phyloP scores from a whole-genome alignment of 2,888 invertebrate species.

The Reticulitermes lucifugus region DNA sequence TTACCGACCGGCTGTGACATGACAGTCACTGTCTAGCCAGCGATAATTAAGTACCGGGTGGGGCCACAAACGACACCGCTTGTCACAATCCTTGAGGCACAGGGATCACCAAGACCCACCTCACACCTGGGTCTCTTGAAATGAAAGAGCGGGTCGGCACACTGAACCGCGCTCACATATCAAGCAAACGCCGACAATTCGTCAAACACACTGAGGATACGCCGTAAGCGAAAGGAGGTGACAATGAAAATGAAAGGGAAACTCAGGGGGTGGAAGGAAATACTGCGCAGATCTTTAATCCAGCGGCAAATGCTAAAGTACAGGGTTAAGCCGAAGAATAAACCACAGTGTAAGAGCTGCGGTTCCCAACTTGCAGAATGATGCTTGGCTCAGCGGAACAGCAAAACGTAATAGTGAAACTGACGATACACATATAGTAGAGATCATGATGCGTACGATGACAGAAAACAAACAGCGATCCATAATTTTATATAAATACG shows the following conservation, averaged over 20 bases:
- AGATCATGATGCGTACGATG: too few species aligned
- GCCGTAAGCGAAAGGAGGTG: conserved; percentile 17
- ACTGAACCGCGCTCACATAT: conserved; percentile 29
- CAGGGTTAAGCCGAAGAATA: neutral
- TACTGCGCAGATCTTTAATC: neutral
- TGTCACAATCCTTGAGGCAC: neutral
- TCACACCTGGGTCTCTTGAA: conserved; percentile 10
- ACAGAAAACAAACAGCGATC: too few species aligned
- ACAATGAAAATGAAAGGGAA: conserved; percentile 25
- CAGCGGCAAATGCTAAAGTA: conserved; percentile 15
- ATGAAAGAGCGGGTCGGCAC: neutral
- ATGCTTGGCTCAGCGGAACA: too few species aligned
- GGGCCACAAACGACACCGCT: conserved; percentile 33
- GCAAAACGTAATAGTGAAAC: too few species aligned
- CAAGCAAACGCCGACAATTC: conserved; percentile 31
- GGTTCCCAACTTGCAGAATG: too few species aligned
- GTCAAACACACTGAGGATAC: conserved; percentile 4
- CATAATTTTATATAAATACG: too few species aligned
- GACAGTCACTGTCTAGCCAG: conserved; percentile 26
- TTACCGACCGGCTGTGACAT: conserved; percentile 12
- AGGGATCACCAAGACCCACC: neutral
- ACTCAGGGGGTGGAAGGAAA: neutral
- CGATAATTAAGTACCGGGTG: conserved; percentile 34
- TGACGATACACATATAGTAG: too few species aligned
- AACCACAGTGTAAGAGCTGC: neutral